Percentiles rank a stretch among this genome's conserved stretches.
Evolutionary conservation across 2,888 invertebrate species (phyloP).

Genomic region (Eupsilia transversa): DNA sequence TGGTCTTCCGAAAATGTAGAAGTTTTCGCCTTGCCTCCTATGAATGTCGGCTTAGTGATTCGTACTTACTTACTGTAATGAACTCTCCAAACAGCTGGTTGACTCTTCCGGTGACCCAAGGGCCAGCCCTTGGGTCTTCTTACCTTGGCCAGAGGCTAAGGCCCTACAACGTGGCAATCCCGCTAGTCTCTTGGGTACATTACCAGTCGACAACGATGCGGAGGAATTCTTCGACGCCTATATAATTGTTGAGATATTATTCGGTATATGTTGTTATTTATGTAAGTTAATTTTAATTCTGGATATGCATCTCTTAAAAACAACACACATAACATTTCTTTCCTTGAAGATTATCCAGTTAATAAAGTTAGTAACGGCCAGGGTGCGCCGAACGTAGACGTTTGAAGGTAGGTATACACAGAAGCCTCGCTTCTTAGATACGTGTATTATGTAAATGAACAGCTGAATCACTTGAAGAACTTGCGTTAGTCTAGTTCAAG

Average conservation of each 20-base stretch:
- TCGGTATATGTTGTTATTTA: not conserved
- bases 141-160: no score
- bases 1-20: no score
- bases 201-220: not conserved
- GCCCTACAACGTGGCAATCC: no score
- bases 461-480: slow-evolving; percentile 26
- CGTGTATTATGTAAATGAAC: slow-evolving; percentile 19
- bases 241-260: no score
- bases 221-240: not conserved
- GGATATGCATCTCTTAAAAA: not conserved
- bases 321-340: no score
- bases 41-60: no score
- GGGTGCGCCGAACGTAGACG: not conserved
- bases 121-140: no score
- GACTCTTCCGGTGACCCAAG: not conserved
- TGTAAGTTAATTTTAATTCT: not conserved
- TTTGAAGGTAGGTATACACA: no score
- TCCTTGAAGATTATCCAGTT: not conserved
- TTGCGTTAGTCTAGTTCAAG: slow-evolving; percentile 36
- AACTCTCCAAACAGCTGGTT: not conserved
- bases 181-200: not conserved
- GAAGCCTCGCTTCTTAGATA: slow-evolving; percentile 2
- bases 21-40: no score
- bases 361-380: slow-evolving; percentile 1
- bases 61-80: no score